Evolutionary conservation across 1,140 invertebrate species (phyloP).

Genomic region (Zeugodacus cucurbitae): DNA sequence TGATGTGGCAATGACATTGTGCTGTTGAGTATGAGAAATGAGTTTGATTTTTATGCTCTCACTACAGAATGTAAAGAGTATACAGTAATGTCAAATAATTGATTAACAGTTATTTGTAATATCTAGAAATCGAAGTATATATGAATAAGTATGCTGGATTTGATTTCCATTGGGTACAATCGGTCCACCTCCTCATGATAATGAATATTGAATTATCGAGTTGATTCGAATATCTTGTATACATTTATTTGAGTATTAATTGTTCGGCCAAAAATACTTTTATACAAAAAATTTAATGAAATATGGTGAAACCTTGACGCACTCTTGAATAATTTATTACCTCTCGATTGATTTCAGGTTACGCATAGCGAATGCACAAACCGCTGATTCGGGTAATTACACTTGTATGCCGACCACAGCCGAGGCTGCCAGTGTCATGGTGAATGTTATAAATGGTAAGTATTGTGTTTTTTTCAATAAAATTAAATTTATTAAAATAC

Average conservation of each 20-base stretch:
- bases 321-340: not conserved
- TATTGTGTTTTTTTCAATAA: not conserved
- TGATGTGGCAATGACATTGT: not conserved
- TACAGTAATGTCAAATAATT: no score
- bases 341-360: slow-evolving; percentile 68
- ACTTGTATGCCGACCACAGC: slow-evolving; percentile 86
- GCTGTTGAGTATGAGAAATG: no score
- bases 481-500: slow-evolving; percentile 29
- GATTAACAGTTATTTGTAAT: no score
- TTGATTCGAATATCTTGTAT: no score
- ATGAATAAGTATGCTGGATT: no score
- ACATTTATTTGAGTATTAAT: no score
- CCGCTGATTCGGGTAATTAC: slow-evolving; percentile 85
- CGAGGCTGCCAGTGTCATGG: slow-evolving; percentile 82
- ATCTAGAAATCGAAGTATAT: no score
- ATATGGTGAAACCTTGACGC: not conserved
- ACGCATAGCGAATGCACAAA: slow-evolving; percentile 78
- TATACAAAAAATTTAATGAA: not conserved
- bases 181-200: no score
- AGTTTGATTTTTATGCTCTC: no score
- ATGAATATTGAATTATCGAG: no score
- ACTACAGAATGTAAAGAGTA: no score
- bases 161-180: no score
- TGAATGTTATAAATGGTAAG: slow-evolving; percentile 90
- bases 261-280: not conserved